These are phyloP conservation scores for Drosophila lacertosa DNA, from an alignment of 1,140 invertebrate species.

Conservation along the genomic window DNA sequence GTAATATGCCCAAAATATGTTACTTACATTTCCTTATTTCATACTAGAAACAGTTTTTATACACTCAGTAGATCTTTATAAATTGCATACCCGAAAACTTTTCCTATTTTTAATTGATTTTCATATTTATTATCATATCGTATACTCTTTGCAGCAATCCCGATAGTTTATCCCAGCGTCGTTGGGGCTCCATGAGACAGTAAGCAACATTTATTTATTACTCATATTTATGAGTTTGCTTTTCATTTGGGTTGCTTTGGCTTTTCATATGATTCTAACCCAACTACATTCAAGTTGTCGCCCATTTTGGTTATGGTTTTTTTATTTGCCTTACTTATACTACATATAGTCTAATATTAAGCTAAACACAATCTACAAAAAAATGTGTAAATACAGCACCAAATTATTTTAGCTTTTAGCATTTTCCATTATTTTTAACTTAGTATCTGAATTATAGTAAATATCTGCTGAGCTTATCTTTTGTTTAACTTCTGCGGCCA, in stretches of 20 bases:
- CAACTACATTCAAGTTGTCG: constrained; percentile 31
- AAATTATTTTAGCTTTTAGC: too few relatives aligned
- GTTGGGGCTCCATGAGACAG: constrained; percentile 92
- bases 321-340: not conserved
- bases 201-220: constrained; percentile 85
- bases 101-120: not conserved
- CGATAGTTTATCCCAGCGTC: constrained; percentile 88
- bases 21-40: not conserved
- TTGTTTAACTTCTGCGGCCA: not conserved
- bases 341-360: too few relatives aligned
- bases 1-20: too few relatives aligned
- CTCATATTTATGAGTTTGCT: constrained; percentile 20
- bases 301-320: constrained; percentile 57
- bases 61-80: too few relatives aligned
- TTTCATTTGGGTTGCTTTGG: constrained; percentile 17
- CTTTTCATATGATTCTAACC: constrained; percentile 40
- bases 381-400: too few relatives aligned
- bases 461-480: constrained; percentile 11
- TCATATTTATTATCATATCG: constrained; percentile 33
- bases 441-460: not conserved
- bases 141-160: constrained; percentile 86
- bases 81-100: not conserved
- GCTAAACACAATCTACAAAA: too few relatives aligned
- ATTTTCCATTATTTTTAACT: too few relatives aligned
- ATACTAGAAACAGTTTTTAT: not conserved